Evolutionary conservation across 2,113 vertebrate species (phyloP), one percentile per base, ranked within the genome.

Genomic region (Petromus typicus): DNA sequence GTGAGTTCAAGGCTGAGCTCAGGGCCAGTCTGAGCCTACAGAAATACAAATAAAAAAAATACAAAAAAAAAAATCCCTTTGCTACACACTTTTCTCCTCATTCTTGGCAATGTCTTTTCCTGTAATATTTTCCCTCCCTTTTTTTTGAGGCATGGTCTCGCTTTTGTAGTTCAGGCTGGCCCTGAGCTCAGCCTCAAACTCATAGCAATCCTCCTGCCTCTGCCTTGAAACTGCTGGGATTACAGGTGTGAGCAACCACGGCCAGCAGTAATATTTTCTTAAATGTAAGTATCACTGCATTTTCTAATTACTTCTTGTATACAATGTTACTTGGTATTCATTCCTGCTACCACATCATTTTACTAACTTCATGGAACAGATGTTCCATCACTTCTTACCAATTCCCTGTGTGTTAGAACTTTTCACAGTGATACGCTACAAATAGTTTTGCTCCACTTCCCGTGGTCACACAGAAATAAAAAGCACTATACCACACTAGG

Each of bases 361-460:
- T 90, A 94, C 84, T 85, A 78, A 85, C 1, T 54, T 27, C 90
- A 40, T 12, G 17, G 57, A 91, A 90, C 43, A 96, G 67, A 91
- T 90, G 92, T 86, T 61, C 76, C 56, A 51, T 93, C 83, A 90
- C 87, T 87, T 94, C 89, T 69, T n/a, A n/a, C 84, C 61, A 91
- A 61, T 54, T 37, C 37, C 61, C 66, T 61, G 37, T 0, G 54
- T 80, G 88, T 54, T 92, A 87, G 30, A 69, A 90, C 87, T 83
- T 86, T 85, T 95, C 54, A 90, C 18, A 63, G 12, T 73, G 34
- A 73, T 69, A 57, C 30, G 59, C 71, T 89, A 45, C 45, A 95
- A 94, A 92, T 27, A 83, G 23, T 95, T 69, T 76, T 75, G 67
- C 54, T 69, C 78, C 5, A 69, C 45, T 87, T 73, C 54, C 75